Evolutionary conservation across 2,113 vertebrate genomes (phyloP).

Genomic region (Sphyrna mokarran): DNA sequence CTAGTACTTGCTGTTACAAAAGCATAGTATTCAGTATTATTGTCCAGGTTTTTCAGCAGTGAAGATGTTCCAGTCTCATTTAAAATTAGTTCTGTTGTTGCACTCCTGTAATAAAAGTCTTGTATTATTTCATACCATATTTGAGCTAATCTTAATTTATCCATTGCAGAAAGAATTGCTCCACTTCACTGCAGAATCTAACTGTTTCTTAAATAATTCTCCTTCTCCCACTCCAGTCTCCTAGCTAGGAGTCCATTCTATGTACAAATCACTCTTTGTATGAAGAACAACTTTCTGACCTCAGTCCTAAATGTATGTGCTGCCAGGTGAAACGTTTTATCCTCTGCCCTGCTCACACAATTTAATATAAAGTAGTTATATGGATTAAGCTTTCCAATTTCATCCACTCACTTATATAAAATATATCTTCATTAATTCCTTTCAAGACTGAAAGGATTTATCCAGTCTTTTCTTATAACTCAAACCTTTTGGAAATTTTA

Average conservation of each 20-base stretch:
- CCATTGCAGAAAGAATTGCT: neutral
- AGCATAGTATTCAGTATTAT: conserved; percentile 67
- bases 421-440: too few species aligned
- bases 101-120: conserved; percentile 53
- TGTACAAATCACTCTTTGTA: neutral
- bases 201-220: neutral
- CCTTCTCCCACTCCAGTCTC: neutral
- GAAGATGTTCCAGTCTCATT: conserved; percentile 58
- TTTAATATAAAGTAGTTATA: neutral
- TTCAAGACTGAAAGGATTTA: too few species aligned
- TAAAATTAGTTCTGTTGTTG: conserved; percentile 58
- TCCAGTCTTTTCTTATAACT: too few species aligned
- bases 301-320: neutral
- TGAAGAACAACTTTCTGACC: neutral
- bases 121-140: neutral
- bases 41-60: conserved; percentile 71
- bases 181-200: neutral
- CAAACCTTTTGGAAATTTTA: neutral
- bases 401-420: too few species aligned
- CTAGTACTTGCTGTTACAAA: conserved; percentile 81
- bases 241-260: neutral
- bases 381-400: neutral
- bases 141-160: neutral
- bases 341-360: neutral
- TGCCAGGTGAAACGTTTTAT: neutral